Percentiles rank a stretch among this genome's conserved stretches.
phyloP scores from a whole-genome alignment of 2,888 invertebrate species.

The Lasioglossum lativentre region DNA sequence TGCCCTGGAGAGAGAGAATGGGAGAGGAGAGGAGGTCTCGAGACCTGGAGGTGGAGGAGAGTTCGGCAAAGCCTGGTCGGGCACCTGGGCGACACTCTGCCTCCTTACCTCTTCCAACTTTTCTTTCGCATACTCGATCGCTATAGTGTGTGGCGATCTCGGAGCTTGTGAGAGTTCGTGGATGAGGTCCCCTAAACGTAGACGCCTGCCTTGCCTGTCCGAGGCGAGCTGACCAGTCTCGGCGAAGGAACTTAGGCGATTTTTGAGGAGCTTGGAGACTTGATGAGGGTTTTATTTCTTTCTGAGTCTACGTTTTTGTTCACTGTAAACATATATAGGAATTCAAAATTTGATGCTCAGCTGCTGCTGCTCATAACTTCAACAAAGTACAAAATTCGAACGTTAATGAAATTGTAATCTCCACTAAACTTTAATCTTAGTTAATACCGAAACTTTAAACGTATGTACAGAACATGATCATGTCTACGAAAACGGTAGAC shows the following conservation, averaged over 20 bases:
- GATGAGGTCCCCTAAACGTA: neutral
- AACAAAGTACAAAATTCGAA: too few species aligned
- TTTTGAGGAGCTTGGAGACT: neutral
- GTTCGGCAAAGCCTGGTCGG: slow-evolving; percentile 73
- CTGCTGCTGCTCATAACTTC: too few species aligned
- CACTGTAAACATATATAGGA: too few species aligned
- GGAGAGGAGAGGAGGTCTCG: slow-evolving; percentile 25
- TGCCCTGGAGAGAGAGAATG: slow-evolving; percentile 53
- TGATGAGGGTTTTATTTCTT: too few species aligned
- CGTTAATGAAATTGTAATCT: too few species aligned
- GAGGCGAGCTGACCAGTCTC: neutral
- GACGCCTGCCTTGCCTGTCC: neutral
- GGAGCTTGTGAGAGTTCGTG: neutral
- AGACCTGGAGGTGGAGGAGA: slow-evolving; percentile 65
- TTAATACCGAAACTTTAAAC: too few species aligned
- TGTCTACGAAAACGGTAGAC: too few species aligned
- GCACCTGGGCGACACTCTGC: slow-evolving; percentile 79
- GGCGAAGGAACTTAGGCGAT: neutral
- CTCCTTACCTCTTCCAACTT: slow-evolving; percentile 67
- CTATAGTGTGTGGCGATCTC: neutral
- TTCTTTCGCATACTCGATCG: slow-evolving; percentile 23
- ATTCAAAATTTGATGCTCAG: too few species aligned
- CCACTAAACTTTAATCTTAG: too few species aligned
- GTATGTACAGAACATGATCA: too few species aligned
- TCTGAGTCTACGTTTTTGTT: too few species aligned